Evolutionary conservation across 2,888 invertebrate species (phyloP).

Genomic region (Portevinia maculata): DNA sequence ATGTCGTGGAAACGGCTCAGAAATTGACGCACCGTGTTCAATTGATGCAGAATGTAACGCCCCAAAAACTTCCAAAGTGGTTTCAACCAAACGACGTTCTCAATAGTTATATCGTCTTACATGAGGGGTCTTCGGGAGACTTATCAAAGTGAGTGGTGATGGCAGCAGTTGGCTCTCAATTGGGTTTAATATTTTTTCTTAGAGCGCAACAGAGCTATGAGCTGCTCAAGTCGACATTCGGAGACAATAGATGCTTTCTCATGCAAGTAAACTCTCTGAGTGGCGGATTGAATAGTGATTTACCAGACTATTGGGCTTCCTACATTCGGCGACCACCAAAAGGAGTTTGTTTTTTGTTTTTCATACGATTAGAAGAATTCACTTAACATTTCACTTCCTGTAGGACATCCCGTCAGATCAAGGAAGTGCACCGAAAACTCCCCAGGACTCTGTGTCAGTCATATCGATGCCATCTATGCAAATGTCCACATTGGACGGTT

Average conservation of each 20-base stretch:
- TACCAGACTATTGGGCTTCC: conserved; percentile 93
- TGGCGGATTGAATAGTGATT: conserved; percentile 84
- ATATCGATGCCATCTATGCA: conserved; percentile 81
- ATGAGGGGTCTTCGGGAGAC: conserved; percentile 89
- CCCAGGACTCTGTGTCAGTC: conserved; percentile 84
- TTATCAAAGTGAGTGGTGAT: conserved; percentile 88
- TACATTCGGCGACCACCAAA: conserved; percentile 87
- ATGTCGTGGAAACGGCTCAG: conserved; percentile 92
- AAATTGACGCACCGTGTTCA: conserved; percentile 91
- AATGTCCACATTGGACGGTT: conserved; percentile 77
- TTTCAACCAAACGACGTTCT: conserved; percentile 90
- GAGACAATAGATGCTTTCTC: conserved; percentile 93
- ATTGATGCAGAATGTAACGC: conserved; percentile 89
- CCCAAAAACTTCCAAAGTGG: conserved; percentile 93
- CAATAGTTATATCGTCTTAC: conserved; percentile 94
- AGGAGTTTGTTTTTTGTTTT: conserved; percentile 79
- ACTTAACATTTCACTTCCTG: too few relatives aligned
- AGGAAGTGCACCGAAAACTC: conserved; percentile 85
- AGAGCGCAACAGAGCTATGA: conserved; percentile 94
- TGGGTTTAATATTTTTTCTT: conserved; percentile 49
- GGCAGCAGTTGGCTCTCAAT: background rate
- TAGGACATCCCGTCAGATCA: conserved; percentile 82
- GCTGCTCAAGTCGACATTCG: conserved; percentile 93
- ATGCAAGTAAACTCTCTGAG: conserved; percentile 94
- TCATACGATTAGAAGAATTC: too few relatives aligned